Evolutionary conservation across 2,797 vertebrate species (phyloP).

Genomic region (Enteromius argenteus): DNA sequence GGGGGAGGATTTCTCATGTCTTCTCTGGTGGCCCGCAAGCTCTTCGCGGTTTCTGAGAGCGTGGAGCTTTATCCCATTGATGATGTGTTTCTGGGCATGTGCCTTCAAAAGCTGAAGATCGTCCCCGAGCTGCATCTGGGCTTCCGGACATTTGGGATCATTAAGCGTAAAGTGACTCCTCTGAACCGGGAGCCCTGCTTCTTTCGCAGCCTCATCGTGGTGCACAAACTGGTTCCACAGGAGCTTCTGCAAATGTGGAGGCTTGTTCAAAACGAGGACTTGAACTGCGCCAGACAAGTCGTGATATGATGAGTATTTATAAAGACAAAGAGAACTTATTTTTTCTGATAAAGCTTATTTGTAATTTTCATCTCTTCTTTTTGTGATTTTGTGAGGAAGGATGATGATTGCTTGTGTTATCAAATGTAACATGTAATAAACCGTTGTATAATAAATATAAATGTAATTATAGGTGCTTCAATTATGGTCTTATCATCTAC

Average conservation of each 20-base stretch:
- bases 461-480: not conserved
- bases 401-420: not conserved
- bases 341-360: not conserved
- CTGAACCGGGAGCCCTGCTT: slow-evolving; percentile 89
- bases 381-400: not conserved
- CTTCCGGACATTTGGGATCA: slow-evolving; percentile 84
- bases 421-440: not conserved
- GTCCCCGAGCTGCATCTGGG: slow-evolving; percentile 80
- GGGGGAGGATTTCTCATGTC: slow-evolving; percentile 88
- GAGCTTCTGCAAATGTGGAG: slow-evolving; percentile 87
- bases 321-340: too few species aligned
- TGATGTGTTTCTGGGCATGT: slow-evolving; percentile 90
- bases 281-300: slow-evolving; percentile 76
- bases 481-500: not conserved
- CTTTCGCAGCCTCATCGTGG: slow-evolving; percentile 83
- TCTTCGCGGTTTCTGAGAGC: slow-evolving; percentile 75
- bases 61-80: slow-evolving; percentile 87
- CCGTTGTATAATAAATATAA: too few species aligned
- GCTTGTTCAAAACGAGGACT: slow-evolving; percentile 70
- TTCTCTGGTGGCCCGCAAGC: slow-evolving; percentile 68
- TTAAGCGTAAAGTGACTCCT: slow-evolving; percentile 68
- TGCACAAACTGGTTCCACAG: slow-evolving; percentile 84
- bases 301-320: slow-evolving; percentile 49
- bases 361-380: not conserved
- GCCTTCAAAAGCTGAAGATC: slow-evolving; percentile 76